Conservation (phyloP, 2,113 vertebrate genomes). For the Delphinapterus leucas region DNA sequence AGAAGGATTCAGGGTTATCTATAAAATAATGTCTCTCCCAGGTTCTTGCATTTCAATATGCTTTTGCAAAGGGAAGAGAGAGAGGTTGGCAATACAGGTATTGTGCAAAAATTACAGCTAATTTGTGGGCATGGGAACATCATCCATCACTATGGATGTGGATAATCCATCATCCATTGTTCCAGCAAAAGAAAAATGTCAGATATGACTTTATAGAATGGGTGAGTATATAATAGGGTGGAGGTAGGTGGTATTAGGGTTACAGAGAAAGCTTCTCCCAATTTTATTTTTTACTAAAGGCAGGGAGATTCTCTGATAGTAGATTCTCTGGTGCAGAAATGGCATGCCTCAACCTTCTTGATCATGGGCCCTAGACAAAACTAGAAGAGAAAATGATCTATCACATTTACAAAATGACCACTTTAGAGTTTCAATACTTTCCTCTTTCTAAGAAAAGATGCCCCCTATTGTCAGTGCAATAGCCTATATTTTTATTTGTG, state of each 20-base stretch:
- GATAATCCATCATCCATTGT: neutral
- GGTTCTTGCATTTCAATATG: neutral
- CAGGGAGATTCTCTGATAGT: neutral
- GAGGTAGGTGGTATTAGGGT: neutral
- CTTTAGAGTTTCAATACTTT: neutral
- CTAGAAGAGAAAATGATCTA: neutral
- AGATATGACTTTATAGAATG: neutral
- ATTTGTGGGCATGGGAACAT: neutral
- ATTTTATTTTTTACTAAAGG: constrained; percentile 15
- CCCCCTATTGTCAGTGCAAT: neutral
- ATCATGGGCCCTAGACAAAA: neutral
- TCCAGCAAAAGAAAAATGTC: neutral
- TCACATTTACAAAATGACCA: neutral
- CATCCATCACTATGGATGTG: neutral
- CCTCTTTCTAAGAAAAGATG: constrained; percentile 15
- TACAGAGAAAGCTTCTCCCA: neutral
- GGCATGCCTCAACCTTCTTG: neutral
- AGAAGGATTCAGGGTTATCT: neutral
- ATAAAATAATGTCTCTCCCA: neutral
- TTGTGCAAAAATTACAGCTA: neutral
- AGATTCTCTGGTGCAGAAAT: neutral
- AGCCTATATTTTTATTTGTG: constrained; percentile 34
- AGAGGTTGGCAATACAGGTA: neutral
- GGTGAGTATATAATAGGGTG: neutral
- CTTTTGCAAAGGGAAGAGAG: neutral